phyloP scores from a whole-genome alignment of 2,888 invertebrate species.

The Lumbricus terrestris region DNA sequence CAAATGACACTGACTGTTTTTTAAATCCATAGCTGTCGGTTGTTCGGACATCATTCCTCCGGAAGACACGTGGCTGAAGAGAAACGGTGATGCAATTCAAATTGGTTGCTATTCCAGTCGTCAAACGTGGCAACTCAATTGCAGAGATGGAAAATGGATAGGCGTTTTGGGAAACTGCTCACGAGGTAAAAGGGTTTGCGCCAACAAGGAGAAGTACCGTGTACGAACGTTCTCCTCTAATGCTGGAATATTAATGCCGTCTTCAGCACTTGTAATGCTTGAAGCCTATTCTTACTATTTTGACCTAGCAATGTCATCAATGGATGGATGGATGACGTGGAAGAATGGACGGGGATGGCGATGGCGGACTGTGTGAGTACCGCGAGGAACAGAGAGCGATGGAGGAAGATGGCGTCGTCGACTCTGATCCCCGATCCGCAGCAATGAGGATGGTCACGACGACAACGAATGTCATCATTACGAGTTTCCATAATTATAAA shows the following conservation, averaged over 20 bases:
- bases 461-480: neutral
- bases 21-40: slow-evolving; percentile 28
- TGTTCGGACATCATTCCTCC: slow-evolving; percentile 36
- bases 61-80: slow-evolving; percentile 30
- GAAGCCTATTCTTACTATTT: neutral
- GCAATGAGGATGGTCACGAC: too few species aligned
- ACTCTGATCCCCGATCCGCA: too few species aligned
- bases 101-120: slow-evolving; percentile 32
- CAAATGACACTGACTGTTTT: neutral
- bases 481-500: neutral
- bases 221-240: neutral
- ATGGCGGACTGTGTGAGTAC: too few species aligned
- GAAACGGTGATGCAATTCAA: slow-evolving; percentile 30
- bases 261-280: neutral
- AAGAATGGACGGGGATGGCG: too few species aligned
- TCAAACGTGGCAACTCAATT: slow-evolving; percentile 34
- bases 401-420: too few species aligned
- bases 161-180: slow-evolving; percentile 36
- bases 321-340: too few species aligned
- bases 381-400: too few species aligned
- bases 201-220: too few species aligned
- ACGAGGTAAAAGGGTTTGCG: neutral
- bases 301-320: neutral
- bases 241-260: neutral
- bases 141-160: slow-evolving; percentile 27